Evolutionary conservation across 2,113 vertebrate genomes (phyloP).

Genomic region (Nyctibius bracteatus): DNA sequence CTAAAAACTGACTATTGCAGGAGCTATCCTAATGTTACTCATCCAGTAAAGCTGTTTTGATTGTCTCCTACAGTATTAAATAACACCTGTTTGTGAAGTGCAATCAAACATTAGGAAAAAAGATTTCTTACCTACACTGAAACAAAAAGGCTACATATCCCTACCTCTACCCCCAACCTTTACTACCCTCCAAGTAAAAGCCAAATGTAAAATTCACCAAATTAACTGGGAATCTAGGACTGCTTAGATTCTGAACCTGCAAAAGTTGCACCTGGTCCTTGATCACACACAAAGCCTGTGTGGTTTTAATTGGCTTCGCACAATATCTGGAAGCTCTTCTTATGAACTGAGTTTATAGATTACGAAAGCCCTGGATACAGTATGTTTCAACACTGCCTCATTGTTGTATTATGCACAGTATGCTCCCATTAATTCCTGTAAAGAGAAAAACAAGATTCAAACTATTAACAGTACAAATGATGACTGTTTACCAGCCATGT

Average conservation of each 20-base stretch:
- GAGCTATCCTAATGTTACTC: background rate
- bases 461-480: background rate
- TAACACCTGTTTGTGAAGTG: constrained; percentile 1
- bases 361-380: background rate
- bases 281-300: background rate
- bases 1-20: background rate
- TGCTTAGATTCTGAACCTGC: background rate
- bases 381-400: background rate
- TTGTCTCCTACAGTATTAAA: constrained; percentile 16
- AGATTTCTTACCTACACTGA: background rate
- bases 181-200: background rate
- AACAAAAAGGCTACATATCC: background rate
- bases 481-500: background rate
- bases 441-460: background rate
- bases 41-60: background rate
- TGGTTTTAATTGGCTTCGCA: background rate
- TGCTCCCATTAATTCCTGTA: background rate
- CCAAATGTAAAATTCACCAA: background rate
- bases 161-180: background rate
- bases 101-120: constrained; percentile 35
- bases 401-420: background rate
- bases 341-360: background rate
- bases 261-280: background rate
- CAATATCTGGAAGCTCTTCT: background rate
- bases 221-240: background rate